phyloP scores from a whole-genome alignment of 2,113 vertebrate species.

The Ciconia stormi region DNA sequence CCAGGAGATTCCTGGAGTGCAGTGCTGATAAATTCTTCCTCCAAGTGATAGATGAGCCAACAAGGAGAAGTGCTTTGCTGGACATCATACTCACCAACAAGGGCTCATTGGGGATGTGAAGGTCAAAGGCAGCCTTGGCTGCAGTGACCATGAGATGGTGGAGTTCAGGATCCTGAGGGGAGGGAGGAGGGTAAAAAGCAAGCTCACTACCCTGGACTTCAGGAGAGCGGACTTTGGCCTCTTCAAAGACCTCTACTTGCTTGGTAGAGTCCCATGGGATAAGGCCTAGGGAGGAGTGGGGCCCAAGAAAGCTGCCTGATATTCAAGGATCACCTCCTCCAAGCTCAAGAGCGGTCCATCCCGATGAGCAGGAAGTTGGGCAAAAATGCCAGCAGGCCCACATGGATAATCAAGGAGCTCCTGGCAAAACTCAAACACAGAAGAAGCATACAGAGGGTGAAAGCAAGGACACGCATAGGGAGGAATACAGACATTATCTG shows the following conservation, averaged over 20 bases:
- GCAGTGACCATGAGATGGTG: background rate
- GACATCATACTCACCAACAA: background rate
- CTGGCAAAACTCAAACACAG: background rate
- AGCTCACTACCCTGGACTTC: background rate
- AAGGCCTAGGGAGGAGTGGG: background rate
- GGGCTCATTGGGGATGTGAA: rapidly evolving
- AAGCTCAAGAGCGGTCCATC: background rate
- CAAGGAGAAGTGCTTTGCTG: background rate
- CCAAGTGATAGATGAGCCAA: background rate
- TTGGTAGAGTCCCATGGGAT: background rate
- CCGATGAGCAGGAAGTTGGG: background rate
- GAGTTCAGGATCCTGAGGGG: background rate
- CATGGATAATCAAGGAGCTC: background rate
- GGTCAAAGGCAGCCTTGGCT: background rate
- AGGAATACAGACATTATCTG: background rate
- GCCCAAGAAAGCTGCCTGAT: background rate
- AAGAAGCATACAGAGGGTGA: background rate
- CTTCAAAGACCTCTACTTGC: background rate
- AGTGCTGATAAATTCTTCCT: background rate
- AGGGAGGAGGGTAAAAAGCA: background rate
- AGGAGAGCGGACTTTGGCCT: background rate
- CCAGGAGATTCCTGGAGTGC: background rate
- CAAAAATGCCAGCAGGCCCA: background rate
- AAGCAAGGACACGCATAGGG: background rate
- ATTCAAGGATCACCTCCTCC: background rate